Conservation (phyloP, 2,797 vertebrate species). For the Nyctalus aviator region DNA sequence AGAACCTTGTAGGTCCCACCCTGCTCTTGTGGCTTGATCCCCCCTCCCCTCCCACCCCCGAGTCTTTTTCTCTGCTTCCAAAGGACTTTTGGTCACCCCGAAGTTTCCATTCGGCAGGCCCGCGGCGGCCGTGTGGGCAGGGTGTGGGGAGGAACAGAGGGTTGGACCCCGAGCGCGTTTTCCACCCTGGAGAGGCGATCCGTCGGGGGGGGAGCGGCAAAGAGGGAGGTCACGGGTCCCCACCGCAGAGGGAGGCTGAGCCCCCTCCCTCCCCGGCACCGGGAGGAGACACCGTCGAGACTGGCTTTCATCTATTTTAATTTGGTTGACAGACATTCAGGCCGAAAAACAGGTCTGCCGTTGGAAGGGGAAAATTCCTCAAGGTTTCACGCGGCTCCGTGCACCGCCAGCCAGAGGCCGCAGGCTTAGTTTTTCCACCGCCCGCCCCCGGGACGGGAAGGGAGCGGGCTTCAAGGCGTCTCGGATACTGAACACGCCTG, state of each 20-base stretch:
- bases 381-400: constrained; percentile 73
- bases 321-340: constrained; percentile 69
- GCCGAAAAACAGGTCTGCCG: constrained; percentile 77
- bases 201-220: not conserved
- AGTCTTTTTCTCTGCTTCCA: not conserved
- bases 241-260: not conserved
- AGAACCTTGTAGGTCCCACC: fast-evolving
- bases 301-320: constrained; percentile 59
- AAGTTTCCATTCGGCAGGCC: not conserved
- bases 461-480: not conserved
- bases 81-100: not conserved
- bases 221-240: not conserved
- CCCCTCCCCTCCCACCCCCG: not conserved
- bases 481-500: not conserved
- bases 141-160: fast-evolving
- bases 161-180: fast-evolving
- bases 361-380: constrained; percentile 66
- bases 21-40: fast-evolving
- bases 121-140: fast-evolving
- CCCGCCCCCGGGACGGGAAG: not conserved
- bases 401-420: constrained; percentile 49
- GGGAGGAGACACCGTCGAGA: not conserved
- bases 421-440: not conserved
- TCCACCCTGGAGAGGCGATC: not conserved
- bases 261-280: not conserved